Percentiles rank a stretch among this genome's conserved stretches.
Conservation (phyloP, 2,113 vertebrate genomes). For the Sander vitreus region DNA sequence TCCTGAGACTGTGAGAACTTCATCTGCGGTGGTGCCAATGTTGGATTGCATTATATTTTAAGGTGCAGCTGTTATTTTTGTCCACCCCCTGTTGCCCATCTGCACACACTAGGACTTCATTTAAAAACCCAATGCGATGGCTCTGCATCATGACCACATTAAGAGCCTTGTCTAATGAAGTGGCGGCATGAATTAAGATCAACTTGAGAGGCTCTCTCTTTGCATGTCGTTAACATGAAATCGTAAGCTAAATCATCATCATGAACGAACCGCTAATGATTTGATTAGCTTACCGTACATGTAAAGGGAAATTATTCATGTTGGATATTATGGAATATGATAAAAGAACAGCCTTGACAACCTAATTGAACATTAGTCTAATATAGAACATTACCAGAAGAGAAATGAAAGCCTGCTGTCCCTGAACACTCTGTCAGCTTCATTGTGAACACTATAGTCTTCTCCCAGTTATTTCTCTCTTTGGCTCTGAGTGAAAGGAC, state of each 20-base stretch:
- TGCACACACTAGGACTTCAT: neutral
- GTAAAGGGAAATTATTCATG: conserved; percentile 1
- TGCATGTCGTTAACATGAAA: conserved; percentile 42
- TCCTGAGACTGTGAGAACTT: neutral
- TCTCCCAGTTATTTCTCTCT: conserved; percentile 65
- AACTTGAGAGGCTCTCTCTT: conserved; percentile 39
- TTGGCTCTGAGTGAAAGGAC: conserved; percentile 70
- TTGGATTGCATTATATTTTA: neutral
- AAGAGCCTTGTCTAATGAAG: conserved; percentile 24
- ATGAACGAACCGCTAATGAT: conserved; percentile 56
- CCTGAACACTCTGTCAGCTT: conserved; percentile 65
- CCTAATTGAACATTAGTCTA: conserved; percentile 77
- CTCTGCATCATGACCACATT: neutral
- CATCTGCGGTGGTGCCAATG: too few species aligned
- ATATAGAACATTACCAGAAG: conserved; percentile 69
- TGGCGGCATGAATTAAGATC: conserved; percentile 41
- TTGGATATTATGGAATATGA: too few species aligned
- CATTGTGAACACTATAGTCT: conserved; percentile 64
- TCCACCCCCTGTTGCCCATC: neutral
- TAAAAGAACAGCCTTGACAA: conserved; percentile 56
- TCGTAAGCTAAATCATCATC: conserved; percentile 59
- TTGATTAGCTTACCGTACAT: conserved; percentile 62
- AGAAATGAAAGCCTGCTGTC: conserved; percentile 68
- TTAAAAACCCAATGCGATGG: neutral
- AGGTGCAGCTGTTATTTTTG: neutral